Conservation (phyloP, 2,888 invertebrate species). For the Chalcosyrphus nemorum region DNA sequence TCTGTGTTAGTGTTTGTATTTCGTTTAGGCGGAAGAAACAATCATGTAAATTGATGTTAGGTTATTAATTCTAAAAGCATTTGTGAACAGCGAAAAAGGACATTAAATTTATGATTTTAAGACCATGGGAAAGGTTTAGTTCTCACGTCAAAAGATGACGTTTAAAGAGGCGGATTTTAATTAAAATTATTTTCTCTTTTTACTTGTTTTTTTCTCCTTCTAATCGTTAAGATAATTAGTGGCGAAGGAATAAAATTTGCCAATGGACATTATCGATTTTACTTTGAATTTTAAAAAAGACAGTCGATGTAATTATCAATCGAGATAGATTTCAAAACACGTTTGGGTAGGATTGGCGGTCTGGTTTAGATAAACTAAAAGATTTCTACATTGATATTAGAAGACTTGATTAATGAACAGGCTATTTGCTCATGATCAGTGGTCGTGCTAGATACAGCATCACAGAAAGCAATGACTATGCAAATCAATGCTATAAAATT, state of each 20-base stretch:
- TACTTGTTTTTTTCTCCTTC: background rate
- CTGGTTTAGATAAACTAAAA: too few species aligned
- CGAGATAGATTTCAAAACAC: too few species aligned
- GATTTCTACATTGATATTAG: too few species aligned
- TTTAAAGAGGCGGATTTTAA: background rate
- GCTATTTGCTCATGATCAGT: too few species aligned
- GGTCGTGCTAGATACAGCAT: too few species aligned
- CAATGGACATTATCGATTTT: too few species aligned
- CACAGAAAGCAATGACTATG: too few species aligned
- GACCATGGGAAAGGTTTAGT: background rate
- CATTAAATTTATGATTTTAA: background rate
- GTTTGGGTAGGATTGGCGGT: too few species aligned
- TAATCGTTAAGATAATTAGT: background rate
- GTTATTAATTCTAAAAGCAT: background rate
- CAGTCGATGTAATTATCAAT: too few species aligned
- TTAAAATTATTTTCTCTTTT: background rate
- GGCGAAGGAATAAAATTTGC: background rate
- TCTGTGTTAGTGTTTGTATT: background rate
- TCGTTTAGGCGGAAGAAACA: background rate
- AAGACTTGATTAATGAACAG: too few species aligned
- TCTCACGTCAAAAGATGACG: background rate
- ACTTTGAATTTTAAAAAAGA: too few species aligned
- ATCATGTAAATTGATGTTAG: slow-evolving; percentile 7
- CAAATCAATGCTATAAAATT: too few species aligned
- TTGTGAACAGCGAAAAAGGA: background rate